Evolutionary conservation across 1,140 invertebrate genomes (phyloP), one percentile per base, ranked within the genome.

Genomic region (Aethina tumida): DNA sequence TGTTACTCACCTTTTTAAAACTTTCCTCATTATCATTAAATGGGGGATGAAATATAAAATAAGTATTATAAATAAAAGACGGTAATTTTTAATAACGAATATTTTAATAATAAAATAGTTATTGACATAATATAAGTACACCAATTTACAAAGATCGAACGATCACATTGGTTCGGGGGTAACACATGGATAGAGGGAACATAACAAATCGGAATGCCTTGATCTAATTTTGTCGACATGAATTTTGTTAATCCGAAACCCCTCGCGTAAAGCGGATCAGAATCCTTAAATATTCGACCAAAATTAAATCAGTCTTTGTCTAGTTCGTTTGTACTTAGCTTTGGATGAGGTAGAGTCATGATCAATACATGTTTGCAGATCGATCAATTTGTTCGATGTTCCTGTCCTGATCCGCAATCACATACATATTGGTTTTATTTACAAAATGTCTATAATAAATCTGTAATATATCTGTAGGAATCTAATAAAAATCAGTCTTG

Each of bases 101-200:
- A 55, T 39, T 59, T 59, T 58, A 58, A 56, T 56, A 56, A 53
- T 56, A 58, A 59, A 59, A 59, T 58, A 58, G 51, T 43, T 49
- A 56, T 59, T 50, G 53, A 59, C 55, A 56, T 57, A 39, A 44
- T 43, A 37, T 41, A 39, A 45, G 49, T 49, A 53, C 52, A 56
- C 41, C 49, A 49, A 50, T 50, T 50, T 56, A 52, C 50, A 50
- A 37, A 46, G 47, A 52, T 52, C 44, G 19, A 41, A 43, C 50
- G 48, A 46, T 47, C 47, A 47, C 47, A 50, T 44, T 42, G 44
- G 37, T 50, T 50, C 16, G 24, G 36, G 41, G 34, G 22, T 27
- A 14, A 44, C 22, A 39, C 37, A 39, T 14, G n/a, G n/a, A n/a
- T n/a, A n/a, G n/a, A n/a, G n/a, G n/a, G n/a, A 36, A 39, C 27